phyloP scores from a whole-genome alignment of 2,888 invertebrate genomes.

The Hoplodrina ambigua region DNA sequence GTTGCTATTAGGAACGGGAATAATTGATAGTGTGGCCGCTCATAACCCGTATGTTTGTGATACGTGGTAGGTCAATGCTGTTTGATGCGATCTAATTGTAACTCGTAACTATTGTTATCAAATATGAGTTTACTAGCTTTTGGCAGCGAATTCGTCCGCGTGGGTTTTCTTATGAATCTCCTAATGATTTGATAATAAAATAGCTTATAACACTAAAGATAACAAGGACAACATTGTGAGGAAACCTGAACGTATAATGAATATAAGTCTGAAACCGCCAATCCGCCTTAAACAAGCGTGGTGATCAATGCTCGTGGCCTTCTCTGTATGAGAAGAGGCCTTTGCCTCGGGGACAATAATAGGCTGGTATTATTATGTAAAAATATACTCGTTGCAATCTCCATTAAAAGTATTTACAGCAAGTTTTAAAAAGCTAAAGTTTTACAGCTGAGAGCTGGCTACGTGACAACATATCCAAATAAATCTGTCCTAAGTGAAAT shows the following conservation, averaged over 20 bases:
- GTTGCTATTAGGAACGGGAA: constrained; percentile 60
- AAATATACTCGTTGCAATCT: background rate
- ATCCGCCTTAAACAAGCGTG: no score
- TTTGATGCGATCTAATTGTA: constrained; percentile 16
- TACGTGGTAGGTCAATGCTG: constrained; percentile 35
- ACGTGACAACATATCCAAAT: constrained; percentile 6
- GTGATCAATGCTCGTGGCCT: no score
- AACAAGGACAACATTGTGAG: no score
- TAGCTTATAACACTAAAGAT: no score
- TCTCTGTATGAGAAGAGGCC: no score
- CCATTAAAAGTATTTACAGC: no score
- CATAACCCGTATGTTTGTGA: constrained; percentile 47
- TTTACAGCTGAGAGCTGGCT: background rate
- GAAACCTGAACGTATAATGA: no score
- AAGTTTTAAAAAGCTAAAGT: background rate
- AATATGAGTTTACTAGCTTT: background rate
- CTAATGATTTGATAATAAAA: no score
- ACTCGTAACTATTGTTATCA: constrained; percentile 10
- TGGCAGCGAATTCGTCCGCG: no score
- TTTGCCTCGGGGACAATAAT: no score
- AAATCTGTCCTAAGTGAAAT: constrained; percentile 20
- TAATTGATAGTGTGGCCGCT: constrained; percentile 62
- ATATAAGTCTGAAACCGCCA: no score
- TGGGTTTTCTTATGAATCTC: no score
- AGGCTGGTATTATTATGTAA: background rate